Evolutionary conservation across 1,140 invertebrate species (phyloP).

Genomic region (Plectus sambesii): DNA sequence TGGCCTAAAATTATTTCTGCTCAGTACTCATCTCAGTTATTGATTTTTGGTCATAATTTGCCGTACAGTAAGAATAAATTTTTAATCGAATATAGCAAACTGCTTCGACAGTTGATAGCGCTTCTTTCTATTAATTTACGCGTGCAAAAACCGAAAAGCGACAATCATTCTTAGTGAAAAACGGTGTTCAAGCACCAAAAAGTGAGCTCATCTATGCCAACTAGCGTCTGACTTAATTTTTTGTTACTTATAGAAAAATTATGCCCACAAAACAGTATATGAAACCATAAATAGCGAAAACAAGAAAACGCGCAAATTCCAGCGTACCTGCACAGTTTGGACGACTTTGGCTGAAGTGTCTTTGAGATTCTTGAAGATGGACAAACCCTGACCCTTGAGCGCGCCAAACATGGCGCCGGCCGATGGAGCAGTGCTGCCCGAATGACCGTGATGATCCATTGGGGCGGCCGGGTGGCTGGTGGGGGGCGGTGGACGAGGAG

Average conservation of each 20-base stretch:
- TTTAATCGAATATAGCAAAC: too few species aligned
- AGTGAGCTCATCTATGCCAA: too few species aligned
- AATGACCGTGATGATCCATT: conserved; percentile 9
- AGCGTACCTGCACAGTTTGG: conserved; percentile 67
- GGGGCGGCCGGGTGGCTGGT: conserved; percentile 9
- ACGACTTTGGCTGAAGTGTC: conserved; percentile 91
- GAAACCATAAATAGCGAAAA: too few species aligned
- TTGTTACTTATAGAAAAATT: background rate
- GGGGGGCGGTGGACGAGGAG: conserved; percentile 17
- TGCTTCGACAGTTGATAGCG: too few species aligned
- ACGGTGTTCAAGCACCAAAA: too few species aligned
- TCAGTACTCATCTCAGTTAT: conserved; percentile 2
- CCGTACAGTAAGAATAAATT: too few species aligned
- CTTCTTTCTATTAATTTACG: too few species aligned
- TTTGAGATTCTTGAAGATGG: conserved; percentile 75
- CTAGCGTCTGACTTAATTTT: too few species aligned
- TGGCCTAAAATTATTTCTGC: conserved; percentile 5
- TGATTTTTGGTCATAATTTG: too few species aligned
- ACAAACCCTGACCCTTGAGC: conserved; percentile 32
- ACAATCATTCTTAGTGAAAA: too few species aligned
- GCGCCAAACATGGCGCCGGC: conserved; percentile 12
- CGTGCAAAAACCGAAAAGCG: too few species aligned
- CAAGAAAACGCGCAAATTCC: conserved; percentile 7
- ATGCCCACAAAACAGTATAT: conserved; percentile 2
- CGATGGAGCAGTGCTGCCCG: background rate